phyloP scores from a whole-genome alignment of 2,888 invertebrate genomes.

The Melitaea athalia region DNA sequence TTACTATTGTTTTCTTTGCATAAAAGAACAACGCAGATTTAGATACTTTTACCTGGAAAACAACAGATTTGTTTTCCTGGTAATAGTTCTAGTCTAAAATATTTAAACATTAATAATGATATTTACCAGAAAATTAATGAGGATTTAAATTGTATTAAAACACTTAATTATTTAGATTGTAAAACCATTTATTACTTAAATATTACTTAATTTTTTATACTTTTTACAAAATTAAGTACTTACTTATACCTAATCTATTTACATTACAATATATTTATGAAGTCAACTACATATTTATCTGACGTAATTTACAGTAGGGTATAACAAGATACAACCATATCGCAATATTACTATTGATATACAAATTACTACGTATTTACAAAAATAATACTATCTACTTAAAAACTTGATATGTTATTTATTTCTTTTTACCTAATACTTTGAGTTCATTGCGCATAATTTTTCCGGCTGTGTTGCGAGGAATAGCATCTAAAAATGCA shows the following conservation, averaged over 20 bases:
- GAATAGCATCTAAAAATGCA: constrained; percentile 85
- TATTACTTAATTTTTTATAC: neutral
- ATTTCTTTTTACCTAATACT: constrained; percentile 59
- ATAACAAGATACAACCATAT: neutral
- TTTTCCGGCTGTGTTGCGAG: constrained; percentile 89
- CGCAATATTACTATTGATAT: neutral
- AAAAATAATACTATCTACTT: constrained; percentile 13
- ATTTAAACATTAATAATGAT: too few species aligned
- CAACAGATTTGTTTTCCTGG: neutral
- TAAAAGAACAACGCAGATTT: too few species aligned
- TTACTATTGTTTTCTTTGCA: too few species aligned
- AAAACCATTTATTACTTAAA: constrained; percentile 2
- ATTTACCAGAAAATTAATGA: too few species aligned
- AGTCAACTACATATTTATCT: neutral
- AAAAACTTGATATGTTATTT: neutral
- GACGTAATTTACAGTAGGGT: neutral
- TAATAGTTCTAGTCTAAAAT: too few species aligned
- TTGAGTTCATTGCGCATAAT: constrained; percentile 87
- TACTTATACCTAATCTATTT: constrained; percentile 6
- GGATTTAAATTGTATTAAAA: too few species aligned
- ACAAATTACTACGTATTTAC: constrained; percentile 18
- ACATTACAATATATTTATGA: constrained; percentile 1
- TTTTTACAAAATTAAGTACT: constrained; percentile 1
- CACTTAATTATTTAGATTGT: neutral
- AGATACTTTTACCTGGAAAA: neutral